Evolutionary conservation across 2,888 invertebrate species (phyloP).

Genomic region (Dusona sp.): DNA sequence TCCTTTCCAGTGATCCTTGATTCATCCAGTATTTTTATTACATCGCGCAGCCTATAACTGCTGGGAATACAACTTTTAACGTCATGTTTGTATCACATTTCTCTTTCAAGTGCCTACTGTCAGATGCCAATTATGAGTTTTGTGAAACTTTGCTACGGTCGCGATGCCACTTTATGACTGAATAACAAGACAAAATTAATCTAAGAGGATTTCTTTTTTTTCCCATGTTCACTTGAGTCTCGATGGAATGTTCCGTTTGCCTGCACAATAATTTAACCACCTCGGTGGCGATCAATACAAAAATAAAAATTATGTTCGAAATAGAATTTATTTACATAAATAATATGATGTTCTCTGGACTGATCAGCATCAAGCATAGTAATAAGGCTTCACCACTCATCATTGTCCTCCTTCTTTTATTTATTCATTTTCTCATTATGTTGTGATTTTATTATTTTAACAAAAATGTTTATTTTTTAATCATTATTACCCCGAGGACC

Average conservation of each 20-base stretch:
- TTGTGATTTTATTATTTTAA: no score
- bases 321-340: not conserved
- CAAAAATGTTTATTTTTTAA: no score
- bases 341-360: not conserved
- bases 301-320: not conserved
- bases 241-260: not conserved
- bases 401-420: no score
- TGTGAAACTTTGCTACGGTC: not conserved
- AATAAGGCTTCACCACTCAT: no score
- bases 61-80: not conserved
- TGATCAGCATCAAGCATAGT: not conserved
- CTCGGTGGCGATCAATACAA: not conserved
- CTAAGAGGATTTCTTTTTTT: not conserved
- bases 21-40: conserved; percentile 13
- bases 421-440: no score
- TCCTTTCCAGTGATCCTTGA: conserved; percentile 15
- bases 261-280: not conserved
- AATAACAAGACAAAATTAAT: not conserved
- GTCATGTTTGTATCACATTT: not conserved
- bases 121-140: conserved; percentile 2
- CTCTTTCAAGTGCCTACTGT: not conserved
- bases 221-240: not conserved
- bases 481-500: no score
- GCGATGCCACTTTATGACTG: not conserved
- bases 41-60: not conserved